These are phyloP conservation scores for Serripes groenlandicus DNA, from an alignment of 2,888 invertebrate species.

Conservation along the genomic window DNA sequence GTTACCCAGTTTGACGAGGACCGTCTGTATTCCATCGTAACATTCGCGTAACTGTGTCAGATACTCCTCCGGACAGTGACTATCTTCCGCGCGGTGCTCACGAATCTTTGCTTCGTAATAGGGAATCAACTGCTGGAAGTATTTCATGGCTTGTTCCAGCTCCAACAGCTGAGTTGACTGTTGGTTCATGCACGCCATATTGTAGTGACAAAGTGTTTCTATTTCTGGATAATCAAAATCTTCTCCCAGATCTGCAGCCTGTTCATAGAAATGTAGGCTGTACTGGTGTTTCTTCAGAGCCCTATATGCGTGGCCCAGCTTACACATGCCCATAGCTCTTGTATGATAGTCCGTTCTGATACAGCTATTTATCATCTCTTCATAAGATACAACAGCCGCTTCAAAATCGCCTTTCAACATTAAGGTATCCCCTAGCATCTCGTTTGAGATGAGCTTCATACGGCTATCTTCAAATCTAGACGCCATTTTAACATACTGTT, in stretches of 20 bases:
- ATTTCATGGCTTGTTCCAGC: slow-evolving; percentile 79
- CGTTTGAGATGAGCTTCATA: slow-evolving; percentile 78
- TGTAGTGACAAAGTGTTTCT: slow-evolving; percentile 79
- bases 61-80: slow-evolving; percentile 79
- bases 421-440: slow-evolving; percentile 82
- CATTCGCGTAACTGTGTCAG: slow-evolving; percentile 78
- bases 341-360: slow-evolving; percentile 69
- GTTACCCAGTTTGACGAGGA: slow-evolving; percentile 78
- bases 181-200: slow-evolving; percentile 81
- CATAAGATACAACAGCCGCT: slow-evolving; percentile 74
- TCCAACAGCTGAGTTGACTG: slow-evolving; percentile 80
- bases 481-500: slow-evolving; percentile 80
- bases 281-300: slow-evolving; percentile 77
- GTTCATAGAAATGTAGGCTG: slow-evolving; percentile 80
- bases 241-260: slow-evolving; percentile 74
- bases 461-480: slow-evolving; percentile 71
- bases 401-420: slow-evolving; percentile 79
- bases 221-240: slow-evolving; percentile 78
- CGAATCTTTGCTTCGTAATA: slow-evolving; percentile 77
- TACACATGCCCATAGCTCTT: slow-evolving; percentile 77
- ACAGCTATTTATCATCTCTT: slow-evolving; percentile 71
- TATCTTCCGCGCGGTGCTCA: slow-evolving; percentile 79
- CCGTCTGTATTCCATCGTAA: slow-evolving; percentile 82
- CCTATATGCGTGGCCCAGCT: slow-evolving; percentile 80
- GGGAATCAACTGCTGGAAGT: slow-evolving; percentile 75